Base-by-base conservation (phyloP, 2,113 vertebrate species). In the Eidolon helvum region DNA sequence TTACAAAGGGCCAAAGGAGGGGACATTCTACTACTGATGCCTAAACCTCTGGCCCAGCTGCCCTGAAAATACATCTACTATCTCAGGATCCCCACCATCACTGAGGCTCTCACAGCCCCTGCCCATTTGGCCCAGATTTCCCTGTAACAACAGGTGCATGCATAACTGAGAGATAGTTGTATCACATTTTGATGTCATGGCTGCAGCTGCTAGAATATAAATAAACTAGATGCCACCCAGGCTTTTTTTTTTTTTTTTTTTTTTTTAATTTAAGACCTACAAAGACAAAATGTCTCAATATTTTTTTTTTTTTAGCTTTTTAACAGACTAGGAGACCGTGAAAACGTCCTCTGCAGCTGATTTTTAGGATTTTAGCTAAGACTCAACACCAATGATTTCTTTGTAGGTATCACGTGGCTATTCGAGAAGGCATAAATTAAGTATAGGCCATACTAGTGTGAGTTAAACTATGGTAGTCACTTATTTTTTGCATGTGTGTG, bases 181-280 rank as follows among this genome's bases (percentile, higher is more conserved):
- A 95, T 48, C 75, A 87, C 21, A 38, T 94, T 57, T 79, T 69
- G 71, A 94, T 66, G 48, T 71, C 63, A n/a, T 48, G 71, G 40
- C 50, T 71, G 69, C 97, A 97, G 96, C 96, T 97, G 95, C 65
- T 93, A 22, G 75, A 80, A n/a, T 94, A 96, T 95, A 98, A 98
- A 98, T 96, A 97, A 93, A 90, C 68, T 48, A 59, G 68, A 90
- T 82, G 80, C n/a, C 69, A 95, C 21, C 11, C 5, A 61, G 69
- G 43, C 4, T 28, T 24, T 63, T 83, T 66, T 91, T 66, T 82
- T 24, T 63, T 83, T 66, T 91, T 66, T 82, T 63, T 83, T 66
- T 91, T 66, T 82, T 80, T n/a, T 45, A 71, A 21, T 48, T n/a
- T 79, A 72, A 95, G 87, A 84, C 38, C 35, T 91, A 69, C 5